Evolutionary conservation across 2,113 vertebrate species (phyloP).

Genomic region (Melanocharis versteri): DNA sequence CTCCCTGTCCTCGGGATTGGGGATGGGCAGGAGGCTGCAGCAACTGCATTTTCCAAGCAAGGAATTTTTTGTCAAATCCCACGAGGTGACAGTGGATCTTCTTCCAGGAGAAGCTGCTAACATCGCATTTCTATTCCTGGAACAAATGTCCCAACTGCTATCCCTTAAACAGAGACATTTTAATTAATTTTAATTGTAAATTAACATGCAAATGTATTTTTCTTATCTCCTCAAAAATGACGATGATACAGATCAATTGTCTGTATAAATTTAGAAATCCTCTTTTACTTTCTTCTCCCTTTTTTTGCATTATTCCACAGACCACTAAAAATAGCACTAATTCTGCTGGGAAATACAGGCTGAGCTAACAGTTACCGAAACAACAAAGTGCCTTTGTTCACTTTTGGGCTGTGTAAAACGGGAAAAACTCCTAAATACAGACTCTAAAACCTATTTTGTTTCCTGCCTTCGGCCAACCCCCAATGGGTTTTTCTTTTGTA

Average conservation of each 20-base stretch:
- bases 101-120: neutral
- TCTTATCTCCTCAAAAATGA: conserved; percentile 20
- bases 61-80: neutral
- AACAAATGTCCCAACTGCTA: neutral
- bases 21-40: neutral
- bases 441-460: neutral
- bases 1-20: fast-evolving
- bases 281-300: neutral
- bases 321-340: conserved; percentile 27
- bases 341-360: conserved; percentile 31
- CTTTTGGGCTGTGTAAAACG: neutral
- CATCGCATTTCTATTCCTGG: conserved; percentile 19
- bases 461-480: neutral
- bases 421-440: neutral
- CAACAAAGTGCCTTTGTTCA: conserved; percentile 30
- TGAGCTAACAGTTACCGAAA: conserved; percentile 26
- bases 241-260: neutral
- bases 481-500: neutral
- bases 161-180: neutral
- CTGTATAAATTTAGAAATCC: conserved; percentile 44
- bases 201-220: conserved; percentile 45
- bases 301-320: conserved; percentile 14
- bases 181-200: conserved; percentile 15
- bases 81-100: neutral
- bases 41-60: neutral